Percentiles rank a stretch among this genome's conserved stretches.
Conservation (phyloP, 1,140 invertebrate genomes). For the Zaprionus lachaisei region DNA sequence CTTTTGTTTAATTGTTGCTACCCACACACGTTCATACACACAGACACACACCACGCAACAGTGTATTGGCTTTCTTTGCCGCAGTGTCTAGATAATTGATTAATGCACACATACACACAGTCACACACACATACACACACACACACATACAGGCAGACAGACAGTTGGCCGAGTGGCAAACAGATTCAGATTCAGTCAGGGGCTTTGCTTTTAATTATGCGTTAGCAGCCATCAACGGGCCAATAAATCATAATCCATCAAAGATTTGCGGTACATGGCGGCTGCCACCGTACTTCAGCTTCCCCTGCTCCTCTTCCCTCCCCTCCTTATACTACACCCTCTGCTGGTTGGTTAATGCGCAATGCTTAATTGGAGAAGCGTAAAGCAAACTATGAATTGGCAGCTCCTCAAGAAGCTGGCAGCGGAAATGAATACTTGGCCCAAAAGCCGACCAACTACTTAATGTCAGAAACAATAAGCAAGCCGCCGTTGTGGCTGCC, state of each 20-base stretch:
- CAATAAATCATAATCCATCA: slow-evolving; percentile 83
- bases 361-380: slow-evolving; percentile 67
- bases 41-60: slow-evolving; percentile 35
- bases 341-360: slow-evolving; percentile 41
- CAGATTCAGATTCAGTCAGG: slow-evolving; percentile 22
- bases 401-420: slow-evolving; percentile 40
- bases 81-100: slow-evolving; percentile 72
- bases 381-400: slow-evolving; percentile 33
- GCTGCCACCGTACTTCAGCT: slow-evolving; percentile 29
- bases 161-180: background rate
- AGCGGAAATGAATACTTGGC: slow-evolving; percentile 74
- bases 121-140: background rate
- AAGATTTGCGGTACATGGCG: slow-evolving; percentile 68
- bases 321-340: background rate
- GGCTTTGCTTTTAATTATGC: slow-evolving; percentile 77
- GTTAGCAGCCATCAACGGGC: slow-evolving; percentile 64
- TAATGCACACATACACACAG: slow-evolving; percentile 52
- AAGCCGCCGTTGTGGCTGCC: slow-evolving; percentile 37
- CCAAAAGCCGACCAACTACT: slow-evolving; percentile 47
- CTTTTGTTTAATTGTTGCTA: slow-evolving; percentile 82
- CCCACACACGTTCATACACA: slow-evolving; percentile 59
- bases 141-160: background rate
- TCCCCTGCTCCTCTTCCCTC: background rate
- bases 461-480: slow-evolving; percentile 65
- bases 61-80: slow-evolving; percentile 57